Conservation (phyloP, 2,888 invertebrate genomes). For the Boloria euphrosyne region DNA sequence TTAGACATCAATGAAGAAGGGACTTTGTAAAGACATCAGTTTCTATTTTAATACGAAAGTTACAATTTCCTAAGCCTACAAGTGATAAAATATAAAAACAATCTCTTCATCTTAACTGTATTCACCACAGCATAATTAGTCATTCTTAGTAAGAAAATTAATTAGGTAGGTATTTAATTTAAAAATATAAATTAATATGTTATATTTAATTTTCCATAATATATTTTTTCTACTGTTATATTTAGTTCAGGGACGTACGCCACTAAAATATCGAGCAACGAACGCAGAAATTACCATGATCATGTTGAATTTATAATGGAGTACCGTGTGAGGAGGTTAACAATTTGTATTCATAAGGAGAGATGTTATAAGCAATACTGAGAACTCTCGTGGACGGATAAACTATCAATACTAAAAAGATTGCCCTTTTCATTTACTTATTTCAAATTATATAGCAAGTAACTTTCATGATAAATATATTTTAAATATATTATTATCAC, state of each 20-base stretch:
- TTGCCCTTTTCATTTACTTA: neutral
- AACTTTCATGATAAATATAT: neutral
- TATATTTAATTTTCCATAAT: too few relatives aligned
- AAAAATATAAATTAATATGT: too few relatives aligned
- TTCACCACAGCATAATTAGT: too few relatives aligned
- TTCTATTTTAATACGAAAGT: too few relatives aligned
- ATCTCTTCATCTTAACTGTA: too few relatives aligned
- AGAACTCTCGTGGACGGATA: slow-evolving; percentile 16
- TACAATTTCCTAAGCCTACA: too few relatives aligned
- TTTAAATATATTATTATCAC: too few relatives aligned
- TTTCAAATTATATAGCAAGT: neutral
- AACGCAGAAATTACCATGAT: slow-evolving; percentile 52
- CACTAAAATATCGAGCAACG: slow-evolving; percentile 54
- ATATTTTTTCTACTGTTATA: slow-evolving; percentile 8
- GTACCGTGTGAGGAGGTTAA: slow-evolving; percentile 38
- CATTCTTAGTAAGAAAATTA: too few relatives aligned
- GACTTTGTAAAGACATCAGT: too few relatives aligned
- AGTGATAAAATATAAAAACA: too few relatives aligned
- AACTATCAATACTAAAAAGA: neutral
- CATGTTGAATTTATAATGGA: slow-evolving; percentile 44
- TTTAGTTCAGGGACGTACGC: slow-evolving; percentile 54
- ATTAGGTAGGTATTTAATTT: too few relatives aligned
- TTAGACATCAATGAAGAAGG: too few relatives aligned
- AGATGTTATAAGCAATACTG: slow-evolving; percentile 18
- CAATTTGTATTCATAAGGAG: slow-evolving; percentile 34